These are phyloP conservation scores for Lordiphosa collinella DNA, from an alignment of 1,140 invertebrate genomes.

Conservation along the genomic window DNA sequence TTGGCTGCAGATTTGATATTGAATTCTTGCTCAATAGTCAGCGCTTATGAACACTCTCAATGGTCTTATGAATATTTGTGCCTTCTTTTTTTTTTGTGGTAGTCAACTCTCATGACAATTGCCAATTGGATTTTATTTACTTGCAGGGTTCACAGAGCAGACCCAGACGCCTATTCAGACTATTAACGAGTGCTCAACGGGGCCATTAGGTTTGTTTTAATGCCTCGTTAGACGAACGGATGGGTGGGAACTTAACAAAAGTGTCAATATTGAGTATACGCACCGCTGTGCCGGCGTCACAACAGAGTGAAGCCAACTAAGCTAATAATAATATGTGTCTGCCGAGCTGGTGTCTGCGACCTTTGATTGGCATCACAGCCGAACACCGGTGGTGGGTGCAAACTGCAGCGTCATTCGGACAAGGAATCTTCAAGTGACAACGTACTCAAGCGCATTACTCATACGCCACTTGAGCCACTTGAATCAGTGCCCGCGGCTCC, in stretches of 20 bases:
- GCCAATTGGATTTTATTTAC: slow-evolving; percentile 31
- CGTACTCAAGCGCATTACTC: slow-evolving; percentile 14
- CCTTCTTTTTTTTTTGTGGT: background rate
- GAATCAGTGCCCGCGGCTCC: slow-evolving; percentile 18
- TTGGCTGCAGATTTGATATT: slow-evolving; percentile 1
- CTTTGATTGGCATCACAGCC: slow-evolving; percentile 11
- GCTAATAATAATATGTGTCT: slow-evolving; percentile 37
- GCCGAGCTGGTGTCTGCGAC: slow-evolving; percentile 12
- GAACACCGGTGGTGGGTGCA: slow-evolving; percentile 21
- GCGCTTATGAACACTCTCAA: slow-evolving; percentile 21
- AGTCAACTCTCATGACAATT: slow-evolving; percentile 27
- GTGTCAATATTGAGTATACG: slow-evolving; percentile 52
- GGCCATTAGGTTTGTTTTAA: slow-evolving; percentile 28
- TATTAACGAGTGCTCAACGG: slow-evolving; percentile 37
- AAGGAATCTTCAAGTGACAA: slow-evolving; percentile 1
- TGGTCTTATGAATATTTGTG: slow-evolving; percentile 4
- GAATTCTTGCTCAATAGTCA: slow-evolving; percentile 21
- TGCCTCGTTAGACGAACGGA: slow-evolving; percentile 20
- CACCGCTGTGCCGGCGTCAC: slow-evolving; percentile 25
- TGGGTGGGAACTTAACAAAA: slow-evolving; percentile 21
- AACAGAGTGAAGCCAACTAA: slow-evolving; percentile 30
- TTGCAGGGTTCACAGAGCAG: slow-evolving; percentile 4
- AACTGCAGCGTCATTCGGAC: slow-evolving; percentile 29
- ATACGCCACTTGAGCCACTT: slow-evolving; percentile 19
- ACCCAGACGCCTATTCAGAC: slow-evolving; percentile 4